Percentiles rank a stretch among this genome's conserved stretches.
phyloP scores from a whole-genome alignment of 2,113 vertebrate genomes.

The Rallus limicola region DNA sequence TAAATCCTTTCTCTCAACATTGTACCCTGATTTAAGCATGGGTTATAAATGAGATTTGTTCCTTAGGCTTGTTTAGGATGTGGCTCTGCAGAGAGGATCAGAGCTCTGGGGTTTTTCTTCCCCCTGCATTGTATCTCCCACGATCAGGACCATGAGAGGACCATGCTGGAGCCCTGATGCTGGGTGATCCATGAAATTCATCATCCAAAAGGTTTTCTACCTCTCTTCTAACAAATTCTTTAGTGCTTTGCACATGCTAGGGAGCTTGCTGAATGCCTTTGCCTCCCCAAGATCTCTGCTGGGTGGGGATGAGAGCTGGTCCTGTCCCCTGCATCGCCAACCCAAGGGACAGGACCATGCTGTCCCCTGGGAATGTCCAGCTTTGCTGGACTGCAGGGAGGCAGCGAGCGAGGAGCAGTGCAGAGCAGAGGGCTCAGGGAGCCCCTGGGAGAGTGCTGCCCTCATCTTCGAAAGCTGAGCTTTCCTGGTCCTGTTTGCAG shows the following conservation, averaged over 20 bases:
- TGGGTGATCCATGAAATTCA: neutral
- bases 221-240: neutral
- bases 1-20: neutral
- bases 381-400: neutral
- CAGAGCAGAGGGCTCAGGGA: neutral
- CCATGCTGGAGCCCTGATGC: neutral
- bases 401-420: fast-evolving
- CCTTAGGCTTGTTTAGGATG: neutral
- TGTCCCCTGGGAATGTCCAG: fast-evolving
- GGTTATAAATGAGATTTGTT: neutral
- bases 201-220: neutral
- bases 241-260: fast-evolving
- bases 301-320: neutral
- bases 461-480: neutral
- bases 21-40: neutral
- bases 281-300: neutral
- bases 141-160: neutral
- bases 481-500: neutral
- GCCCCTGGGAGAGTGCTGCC: neutral
- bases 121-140: fast-evolving
- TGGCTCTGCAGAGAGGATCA: neutral
- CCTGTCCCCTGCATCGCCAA: neutral
- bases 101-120: neutral
- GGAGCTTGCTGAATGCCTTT: neutral
- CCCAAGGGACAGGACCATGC: fast-evolving